Base-by-base conservation (phyloP, 92 coral and sea anemone genomes). In the Bergia puertoricense region DNA sequence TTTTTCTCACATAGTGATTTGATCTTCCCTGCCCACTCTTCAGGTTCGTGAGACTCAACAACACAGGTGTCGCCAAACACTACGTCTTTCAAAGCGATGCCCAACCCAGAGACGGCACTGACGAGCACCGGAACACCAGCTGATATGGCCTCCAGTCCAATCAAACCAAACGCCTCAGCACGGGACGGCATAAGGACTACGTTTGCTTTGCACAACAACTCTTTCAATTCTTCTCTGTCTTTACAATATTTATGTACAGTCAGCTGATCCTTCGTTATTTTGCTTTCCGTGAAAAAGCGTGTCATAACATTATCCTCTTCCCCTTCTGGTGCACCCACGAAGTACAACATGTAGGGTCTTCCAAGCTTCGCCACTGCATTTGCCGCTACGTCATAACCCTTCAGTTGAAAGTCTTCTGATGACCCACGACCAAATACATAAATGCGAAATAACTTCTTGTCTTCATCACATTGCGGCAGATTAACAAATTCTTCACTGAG, bases 351-450 rank as follows among this genome's bases (percentile, higher is more conserved):
- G 42, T 50, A 89, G 11, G 67, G 38, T 40, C 10, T 37, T 37
- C 87, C 88, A 74, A 81, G 91, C 4, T 50, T 57, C 2, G 38
- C 91, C 50, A 81, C 78, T 81, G 88, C 88, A 80, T 81, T n/a
- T 68, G 87, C 87, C 14, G 51, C 16, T 11, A 81, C 36, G 65
- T 88, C 90, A 18, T 62, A 88, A 0, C 87, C 87, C 75, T 88
- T 88, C 5, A 88, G 39, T 0, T 78, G 0, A 22, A 68, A 62
- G 14, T 89, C 83, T 30, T 89, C 91, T 41, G 11, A 41, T 13
- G 77, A 13, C 15, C 77, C 76, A 16, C 91, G 74, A 2, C 83
- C 91, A 89, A 82, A 82, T 30, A 82, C 76, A 45, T 59, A 89
- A 30, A 89, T 59, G 41, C 9, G n/a, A 48, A 82, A 82, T 8